phyloP scores from a whole-genome alignment of 2,797 vertebrate species.

The Thamnophis elegans region DNA sequence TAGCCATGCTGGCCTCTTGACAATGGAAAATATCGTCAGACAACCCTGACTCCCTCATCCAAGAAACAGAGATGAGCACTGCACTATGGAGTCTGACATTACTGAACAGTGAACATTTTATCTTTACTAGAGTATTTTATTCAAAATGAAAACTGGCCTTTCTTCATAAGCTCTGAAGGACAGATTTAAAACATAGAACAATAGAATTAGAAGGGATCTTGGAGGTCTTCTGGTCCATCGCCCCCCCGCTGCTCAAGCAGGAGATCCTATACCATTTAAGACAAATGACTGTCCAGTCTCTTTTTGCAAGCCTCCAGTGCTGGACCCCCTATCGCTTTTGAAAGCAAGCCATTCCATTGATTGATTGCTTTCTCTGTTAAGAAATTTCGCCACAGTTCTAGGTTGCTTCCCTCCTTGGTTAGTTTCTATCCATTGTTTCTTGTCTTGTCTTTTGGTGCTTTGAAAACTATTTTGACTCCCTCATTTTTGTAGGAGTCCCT shows the following conservation, averaged over 20 bases:
- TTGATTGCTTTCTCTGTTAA: too few relatives aligned
- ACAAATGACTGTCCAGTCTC: too few relatives aligned
- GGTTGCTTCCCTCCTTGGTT: background rate
- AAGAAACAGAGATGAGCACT: background rate
- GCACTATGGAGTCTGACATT: too few relatives aligned
- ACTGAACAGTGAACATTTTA: too few relatives aligned
- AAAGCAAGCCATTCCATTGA: too few relatives aligned
- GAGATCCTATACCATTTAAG: too few relatives aligned
- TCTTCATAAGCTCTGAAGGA: background rate
- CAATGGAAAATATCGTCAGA: background rate
- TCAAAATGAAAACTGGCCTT: background rate
- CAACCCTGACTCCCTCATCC: background rate
- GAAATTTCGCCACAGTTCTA: background rate
- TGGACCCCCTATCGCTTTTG: too few relatives aligned
- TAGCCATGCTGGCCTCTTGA: background rate
- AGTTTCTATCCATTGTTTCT: background rate
- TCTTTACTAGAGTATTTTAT: background rate
- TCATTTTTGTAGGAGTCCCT: background rate
- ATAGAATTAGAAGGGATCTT: background rate
- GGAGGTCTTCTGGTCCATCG: background rate
- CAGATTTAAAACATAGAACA: background rate
- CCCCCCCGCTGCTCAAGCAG: too few relatives aligned
- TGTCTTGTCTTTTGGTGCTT: background rate
- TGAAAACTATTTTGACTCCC: background rate
- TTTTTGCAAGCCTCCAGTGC: too few relatives aligned